These are phyloP conservation scores for Cantharis lateralis DNA, from an alignment of 2,888 invertebrate genomes.

Conservation along the genomic window DNA sequence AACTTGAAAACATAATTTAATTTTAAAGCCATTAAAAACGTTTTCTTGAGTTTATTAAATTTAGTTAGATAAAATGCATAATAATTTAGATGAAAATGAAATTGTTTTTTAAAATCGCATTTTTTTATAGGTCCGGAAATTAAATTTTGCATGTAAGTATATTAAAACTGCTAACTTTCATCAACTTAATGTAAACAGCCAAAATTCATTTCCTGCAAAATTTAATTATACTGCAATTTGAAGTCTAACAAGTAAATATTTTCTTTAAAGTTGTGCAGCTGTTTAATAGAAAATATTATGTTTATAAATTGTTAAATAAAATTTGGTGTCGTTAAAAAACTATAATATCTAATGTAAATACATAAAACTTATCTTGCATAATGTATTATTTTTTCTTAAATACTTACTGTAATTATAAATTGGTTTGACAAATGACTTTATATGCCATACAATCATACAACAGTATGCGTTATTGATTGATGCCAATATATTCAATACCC, in stretches of 20 bases:
- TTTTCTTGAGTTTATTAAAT: neutral
- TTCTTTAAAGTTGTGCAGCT: conserved; percentile 12
- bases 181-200: conserved; percentile 9
- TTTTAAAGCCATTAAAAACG: neutral
- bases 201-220: conserved; percentile 21
- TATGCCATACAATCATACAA: neutral
- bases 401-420: neutral
- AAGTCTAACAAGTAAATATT: neutral
- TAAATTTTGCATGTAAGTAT: conserved; percentile 3
- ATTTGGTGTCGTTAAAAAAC: neutral
- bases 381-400: neutral
- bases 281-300: neutral
- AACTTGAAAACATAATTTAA: neutral
- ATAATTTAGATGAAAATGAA: neutral
- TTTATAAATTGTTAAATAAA: neutral
- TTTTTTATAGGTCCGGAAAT: conserved; percentile 17
- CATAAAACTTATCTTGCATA: neutral
- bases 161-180: conserved; percentile 12
- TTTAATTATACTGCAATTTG: conserved; percentile 21
- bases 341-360: neutral
- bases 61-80: neutral
- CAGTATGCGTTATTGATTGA: neutral
- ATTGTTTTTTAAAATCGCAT: conserved; percentile 1
- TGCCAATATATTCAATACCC: conserved; percentile 22
- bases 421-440: neutral